phyloP scores from a whole-genome alignment of 2,797 vertebrate species.

The Sebastes minor region DNA sequence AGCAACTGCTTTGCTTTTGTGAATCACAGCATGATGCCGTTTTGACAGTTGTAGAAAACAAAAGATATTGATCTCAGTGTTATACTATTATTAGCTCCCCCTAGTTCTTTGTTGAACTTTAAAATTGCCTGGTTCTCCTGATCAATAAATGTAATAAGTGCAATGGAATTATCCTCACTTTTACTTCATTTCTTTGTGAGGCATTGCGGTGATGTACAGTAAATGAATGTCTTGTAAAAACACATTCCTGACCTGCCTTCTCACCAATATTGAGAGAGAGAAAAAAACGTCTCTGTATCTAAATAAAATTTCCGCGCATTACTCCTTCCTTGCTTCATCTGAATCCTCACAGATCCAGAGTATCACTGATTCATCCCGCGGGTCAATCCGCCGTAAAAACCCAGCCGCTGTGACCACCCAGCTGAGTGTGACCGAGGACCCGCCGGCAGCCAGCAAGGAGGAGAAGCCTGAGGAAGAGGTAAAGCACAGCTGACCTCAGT shows the following conservation, averaged over 20 bases:
- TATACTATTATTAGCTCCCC: not conserved
- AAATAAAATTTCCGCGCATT: not conserved
- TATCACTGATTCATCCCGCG: slow-evolving; percentile 95
- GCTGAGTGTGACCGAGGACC: slow-evolving; percentile 91
- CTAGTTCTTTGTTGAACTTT: not conserved
- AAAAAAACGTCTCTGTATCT: not conserved
- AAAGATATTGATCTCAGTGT: slow-evolving; percentile 24
- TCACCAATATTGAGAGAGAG: not conserved
- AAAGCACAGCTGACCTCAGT: not conserved
- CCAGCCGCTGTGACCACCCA: slow-evolving; percentile 90
- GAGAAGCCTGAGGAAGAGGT: slow-evolving; percentile 95
- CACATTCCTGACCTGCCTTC: not conserved
- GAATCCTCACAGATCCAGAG: slow-evolving; percentile 90
- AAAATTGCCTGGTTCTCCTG: not conserved
- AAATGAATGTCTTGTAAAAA: not conserved
- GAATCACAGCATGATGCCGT: slow-evolving; percentile 11
- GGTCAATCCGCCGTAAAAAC: slow-evolving; percentile 97
- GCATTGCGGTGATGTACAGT: not conserved
- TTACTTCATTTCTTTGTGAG: not conserved
- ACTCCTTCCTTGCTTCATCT: not conserved
- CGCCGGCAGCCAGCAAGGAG: slow-evolving; percentile 88
- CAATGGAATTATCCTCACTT: not conserved
- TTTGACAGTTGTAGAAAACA: slow-evolving; percentile 28
- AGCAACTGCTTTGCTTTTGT: slow-evolving; percentile 11
- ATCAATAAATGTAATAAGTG: not conserved